Evolutionary conservation across 2,888 invertebrate genomes (phyloP).

Genomic region (Macaria notata): DNA sequence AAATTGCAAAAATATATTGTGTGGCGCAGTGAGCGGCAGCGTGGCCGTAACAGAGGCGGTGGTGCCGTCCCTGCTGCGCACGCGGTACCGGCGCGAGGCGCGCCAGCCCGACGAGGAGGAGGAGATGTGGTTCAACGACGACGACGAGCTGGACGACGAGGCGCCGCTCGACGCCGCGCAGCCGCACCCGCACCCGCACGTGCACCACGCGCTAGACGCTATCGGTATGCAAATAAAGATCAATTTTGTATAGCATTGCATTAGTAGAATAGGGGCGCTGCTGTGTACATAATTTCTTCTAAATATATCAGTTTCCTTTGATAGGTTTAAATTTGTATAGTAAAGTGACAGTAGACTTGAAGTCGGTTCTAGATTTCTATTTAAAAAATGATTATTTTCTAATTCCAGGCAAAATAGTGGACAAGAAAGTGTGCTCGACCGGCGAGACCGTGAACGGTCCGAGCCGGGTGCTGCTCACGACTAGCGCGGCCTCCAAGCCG

Average conservation of each 20-base stretch:
- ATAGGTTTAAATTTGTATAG: too few species aligned
- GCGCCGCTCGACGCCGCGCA: conserved; percentile 75
- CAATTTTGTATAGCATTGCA: neutral
- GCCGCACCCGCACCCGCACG: conserved; percentile 55
- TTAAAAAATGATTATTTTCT: too few species aligned
- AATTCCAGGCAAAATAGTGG: conserved; percentile 84
- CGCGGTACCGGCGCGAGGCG: conserved; percentile 94
- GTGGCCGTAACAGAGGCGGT: conserved; percentile 80
- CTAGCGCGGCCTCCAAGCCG: conserved; percentile 57
- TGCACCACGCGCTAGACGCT: conserved; percentile 74
- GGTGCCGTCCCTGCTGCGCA: conserved; percentile 90
- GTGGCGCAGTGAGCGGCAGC: conserved; percentile 62
- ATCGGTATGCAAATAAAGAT: conserved; percentile 51
- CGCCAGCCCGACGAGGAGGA: conserved; percentile 98
- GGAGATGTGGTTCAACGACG: conserved; percentile 99
- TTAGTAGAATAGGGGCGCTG: too few species aligned
- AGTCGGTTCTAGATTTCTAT: too few species aligned
- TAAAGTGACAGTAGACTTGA: too few species aligned
- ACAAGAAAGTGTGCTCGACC: conserved; percentile 83
- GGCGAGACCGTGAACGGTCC: conserved; percentile 72
- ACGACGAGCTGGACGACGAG: conserved; percentile 95
- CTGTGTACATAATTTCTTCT: too few species aligned
- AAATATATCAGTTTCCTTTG: too few species aligned
- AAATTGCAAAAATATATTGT: too few species aligned
- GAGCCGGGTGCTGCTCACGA: conserved; percentile 63